Conservation (phyloP, 2,113 vertebrate species). For the Glaucidium brasilianum region DNA sequence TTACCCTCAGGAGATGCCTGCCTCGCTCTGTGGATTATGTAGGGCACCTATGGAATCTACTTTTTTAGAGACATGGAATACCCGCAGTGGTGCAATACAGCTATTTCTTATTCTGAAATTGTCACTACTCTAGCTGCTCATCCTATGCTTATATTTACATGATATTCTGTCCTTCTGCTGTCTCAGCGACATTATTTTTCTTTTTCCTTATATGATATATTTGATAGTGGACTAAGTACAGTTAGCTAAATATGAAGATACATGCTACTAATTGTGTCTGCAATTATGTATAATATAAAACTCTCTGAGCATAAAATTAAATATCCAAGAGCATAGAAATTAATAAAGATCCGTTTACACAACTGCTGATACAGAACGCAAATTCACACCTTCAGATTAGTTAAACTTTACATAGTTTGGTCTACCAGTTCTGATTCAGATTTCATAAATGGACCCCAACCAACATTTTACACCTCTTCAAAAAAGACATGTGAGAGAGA, state of each 20-base stretch:
- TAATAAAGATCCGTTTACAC: background rate
- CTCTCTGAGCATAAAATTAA: background rate
- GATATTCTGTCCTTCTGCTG: background rate
- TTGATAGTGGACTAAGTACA: background rate
- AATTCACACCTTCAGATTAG: conserved; percentile 4
- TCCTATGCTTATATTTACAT: background rate
- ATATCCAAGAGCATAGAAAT: background rate
- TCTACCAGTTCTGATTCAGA: conserved; percentile 44
- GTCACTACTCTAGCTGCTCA: background rate
- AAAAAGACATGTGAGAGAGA: background rate
- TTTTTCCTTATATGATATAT: background rate
- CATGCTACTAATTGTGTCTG: background rate
- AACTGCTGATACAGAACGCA: background rate
- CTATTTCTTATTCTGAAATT: background rate
- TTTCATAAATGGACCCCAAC: conserved; percentile 19
- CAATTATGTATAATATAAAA: background rate
- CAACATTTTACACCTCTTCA: conserved; percentile 16
- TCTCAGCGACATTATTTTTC: background rate
- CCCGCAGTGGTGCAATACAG: background rate
- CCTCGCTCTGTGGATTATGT: background rate
- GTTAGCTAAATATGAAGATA: background rate
- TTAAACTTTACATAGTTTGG: conserved; percentile 1
- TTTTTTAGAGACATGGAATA: background rate
- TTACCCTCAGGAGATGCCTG: background rate
- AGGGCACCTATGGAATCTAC: background rate